These are phyloP conservation scores for Ochropacha duplaris DNA, from an alignment of 2,888 invertebrate species.

Conservation along the genomic window DNA sequence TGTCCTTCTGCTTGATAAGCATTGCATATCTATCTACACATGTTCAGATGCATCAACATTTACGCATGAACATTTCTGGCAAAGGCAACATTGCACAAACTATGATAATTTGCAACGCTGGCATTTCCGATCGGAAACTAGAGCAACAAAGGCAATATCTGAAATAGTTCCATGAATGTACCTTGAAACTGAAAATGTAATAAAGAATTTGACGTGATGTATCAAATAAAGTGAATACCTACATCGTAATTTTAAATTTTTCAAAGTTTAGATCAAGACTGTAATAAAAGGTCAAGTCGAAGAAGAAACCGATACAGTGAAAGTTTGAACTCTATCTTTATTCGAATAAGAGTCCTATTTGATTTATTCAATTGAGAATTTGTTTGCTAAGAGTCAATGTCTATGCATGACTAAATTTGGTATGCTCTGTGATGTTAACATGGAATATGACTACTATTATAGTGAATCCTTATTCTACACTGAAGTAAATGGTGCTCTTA, in stretches of 20 bases:
- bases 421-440: neutral
- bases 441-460: neutral
- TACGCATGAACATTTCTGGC: neutral
- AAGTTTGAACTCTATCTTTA: neutral
- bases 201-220: no score
- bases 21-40: neutral
- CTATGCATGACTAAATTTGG: neutral
- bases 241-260: no score
- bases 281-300: no score
- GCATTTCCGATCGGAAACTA: neutral
- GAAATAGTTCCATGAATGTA: no score
- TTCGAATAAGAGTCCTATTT: neutral
- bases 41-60: neutral
- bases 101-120: neutral
- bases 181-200: no score
- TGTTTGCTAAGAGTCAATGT: neutral
- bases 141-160: no score
- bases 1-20: neutral
- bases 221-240: no score
- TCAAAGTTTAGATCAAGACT: no score
- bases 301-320: no score
- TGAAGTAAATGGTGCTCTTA: no score
- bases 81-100: neutral
- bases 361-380: neutral
- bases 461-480: no score